Percentiles rank a stretch among this genome's conserved stretches.
Conservation (phyloP, 92 coral and sea anemone species). For the Zoanthus solanderi region DNA sequence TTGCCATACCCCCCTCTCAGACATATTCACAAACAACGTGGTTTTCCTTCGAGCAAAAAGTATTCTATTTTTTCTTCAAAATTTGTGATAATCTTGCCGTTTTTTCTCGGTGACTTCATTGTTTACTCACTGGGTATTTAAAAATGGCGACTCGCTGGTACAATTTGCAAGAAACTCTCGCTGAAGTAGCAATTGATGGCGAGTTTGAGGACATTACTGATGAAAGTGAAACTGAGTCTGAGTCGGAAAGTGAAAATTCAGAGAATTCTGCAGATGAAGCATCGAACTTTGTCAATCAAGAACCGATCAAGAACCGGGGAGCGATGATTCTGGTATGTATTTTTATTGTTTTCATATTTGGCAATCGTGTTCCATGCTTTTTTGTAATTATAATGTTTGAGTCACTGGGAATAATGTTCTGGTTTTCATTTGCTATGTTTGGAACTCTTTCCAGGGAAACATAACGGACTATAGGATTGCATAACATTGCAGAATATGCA, state of each 20-base stretch:
- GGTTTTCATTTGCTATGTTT: constrained; percentile 31
- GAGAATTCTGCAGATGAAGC: constrained; percentile 35
- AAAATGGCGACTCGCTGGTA: constrained; percentile 36
- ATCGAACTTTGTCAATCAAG: constrained; percentile 20
- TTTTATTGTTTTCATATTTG: constrained; percentile 26
- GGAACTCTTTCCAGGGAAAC: constrained; percentile 23
- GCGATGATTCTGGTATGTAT: constrained; percentile 41
- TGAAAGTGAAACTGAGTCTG: constrained; percentile 22
- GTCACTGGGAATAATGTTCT: constrained; percentile 19
- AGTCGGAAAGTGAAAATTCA: constrained; percentile 29
- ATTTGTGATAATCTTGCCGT: constrained; percentile 36
- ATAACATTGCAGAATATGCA: constrained; percentile 24
- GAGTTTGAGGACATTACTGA: constrained; percentile 41
- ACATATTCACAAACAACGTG: constrained; percentile 42
- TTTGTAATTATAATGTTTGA: constrained; percentile 26
- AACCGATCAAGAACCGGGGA: constrained; percentile 32
- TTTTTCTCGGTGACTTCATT: constrained; percentile 30
- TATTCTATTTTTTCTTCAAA: constrained; percentile 19
- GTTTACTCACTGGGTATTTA: constrained; percentile 44
- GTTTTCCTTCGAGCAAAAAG: constrained; percentile 29
- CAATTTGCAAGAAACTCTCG: constrained; percentile 29
- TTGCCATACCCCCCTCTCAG: constrained; percentile 48
- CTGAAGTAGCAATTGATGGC: constrained; percentile 12
- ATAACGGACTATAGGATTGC: constrained; percentile 21
- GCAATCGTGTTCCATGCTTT: constrained; percentile 29